A percentile compares a stretch with the other conserved stretches of the same genome.
Evolutionary conservation across 2,888 invertebrate species (phyloP).

Genomic region (Nineta flava): DNA sequence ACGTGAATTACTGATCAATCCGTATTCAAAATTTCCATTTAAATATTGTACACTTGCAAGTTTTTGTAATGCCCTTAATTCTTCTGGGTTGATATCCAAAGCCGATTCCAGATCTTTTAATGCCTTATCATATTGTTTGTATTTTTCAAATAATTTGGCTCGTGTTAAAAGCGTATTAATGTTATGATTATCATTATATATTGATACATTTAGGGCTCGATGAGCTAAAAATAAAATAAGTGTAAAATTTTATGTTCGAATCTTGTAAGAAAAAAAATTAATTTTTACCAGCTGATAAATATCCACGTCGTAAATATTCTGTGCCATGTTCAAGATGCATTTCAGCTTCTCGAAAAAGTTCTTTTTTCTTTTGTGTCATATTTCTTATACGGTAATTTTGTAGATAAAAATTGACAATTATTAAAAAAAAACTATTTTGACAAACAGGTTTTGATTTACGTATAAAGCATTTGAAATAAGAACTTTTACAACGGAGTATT

Average conservation of each 20-base stretch:
- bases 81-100: conserved; percentile 19
- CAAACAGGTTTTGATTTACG: no score
- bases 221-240: conserved; percentile 16
- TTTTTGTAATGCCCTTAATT: conserved; percentile 21
- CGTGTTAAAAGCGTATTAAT: conserved; percentile 36
- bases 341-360: conserved; percentile 20
- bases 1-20: conserved; percentile 21
- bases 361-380: conserved; percentile 15
- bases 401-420: no score
- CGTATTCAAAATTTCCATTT: conserved; percentile 26
- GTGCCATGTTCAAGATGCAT: conserved; percentile 23
- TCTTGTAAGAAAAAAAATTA: no score
- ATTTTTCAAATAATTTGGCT: conserved; percentile 34
- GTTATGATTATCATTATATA: conserved; percentile 26
- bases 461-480: no score
- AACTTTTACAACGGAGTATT: no score
- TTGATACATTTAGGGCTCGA: conserved; percentile 21
- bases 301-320: neutral
- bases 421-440: no score
- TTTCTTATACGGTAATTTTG: no score
- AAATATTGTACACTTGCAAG: conserved; percentile 24
- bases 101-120: conserved; percentile 34
- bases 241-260: no score
- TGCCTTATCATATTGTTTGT: conserved; percentile 35
- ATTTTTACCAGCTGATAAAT: neutral